Evolutionary conservation across 2,113 vertebrate genomes (phyloP), one percentile per base, ranked within the genome.

Genomic region (Cheirogaleus medius): DNA sequence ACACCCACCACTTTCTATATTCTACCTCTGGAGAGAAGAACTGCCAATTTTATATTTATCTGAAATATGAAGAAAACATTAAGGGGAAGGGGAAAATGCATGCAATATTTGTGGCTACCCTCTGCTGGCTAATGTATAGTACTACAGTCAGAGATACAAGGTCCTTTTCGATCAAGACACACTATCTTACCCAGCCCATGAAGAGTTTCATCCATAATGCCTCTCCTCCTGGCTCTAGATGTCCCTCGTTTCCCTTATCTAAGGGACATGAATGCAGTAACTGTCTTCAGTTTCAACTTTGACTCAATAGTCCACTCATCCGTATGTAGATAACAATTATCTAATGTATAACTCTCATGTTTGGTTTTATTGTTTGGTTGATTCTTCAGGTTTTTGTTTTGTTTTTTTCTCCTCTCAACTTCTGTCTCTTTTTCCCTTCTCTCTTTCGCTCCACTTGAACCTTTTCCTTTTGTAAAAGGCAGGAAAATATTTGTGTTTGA

Each of bases 11-110:
- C 32, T 49, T 90, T 11, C 6, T 66, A 52, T 84, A 76, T 90
- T 76, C 69, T 81, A 76, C 52, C 89, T 85, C 94, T 73, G 77
- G 37, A 76, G 34, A 56, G 20, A 95, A 95, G 60, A 64, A n/a
- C 32, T 63, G 20, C 60, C 74, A 34, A 25, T 90, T 66, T 87
- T n/a, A 82, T 21, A 54, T 76, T 78, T 91, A 77, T 73, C 47
- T 83, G 74, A 81, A 94, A 77, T 25, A 86, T 9, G n/a, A 68
- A 76, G 66, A 76, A 49, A 60, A n/a, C 2, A 47, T 49, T 8
- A 27, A 20, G 21, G 2, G 17, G 17, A 52, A 9, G 6, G 20
- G 1, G 52, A 23, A 42, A 71, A 63, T 56, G 25, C 32, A 23
- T 3, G 8, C 42, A 74, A 3, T 76, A 8, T n/a, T 42, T 86